Base-by-base conservation (phyloP, 2,888 invertebrate genomes). In the Ligdia adustata region DNA sequence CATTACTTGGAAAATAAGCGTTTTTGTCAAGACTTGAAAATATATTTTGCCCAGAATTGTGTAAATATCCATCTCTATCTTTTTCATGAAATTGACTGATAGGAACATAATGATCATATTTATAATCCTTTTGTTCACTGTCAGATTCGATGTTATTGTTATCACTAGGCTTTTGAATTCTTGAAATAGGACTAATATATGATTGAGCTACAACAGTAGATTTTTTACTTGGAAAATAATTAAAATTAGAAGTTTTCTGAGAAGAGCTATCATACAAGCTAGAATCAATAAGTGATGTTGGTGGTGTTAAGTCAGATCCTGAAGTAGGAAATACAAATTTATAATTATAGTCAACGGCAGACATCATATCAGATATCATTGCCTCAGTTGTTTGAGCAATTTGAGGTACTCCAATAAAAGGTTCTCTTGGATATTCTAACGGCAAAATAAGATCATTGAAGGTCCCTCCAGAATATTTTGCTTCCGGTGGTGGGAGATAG, bases 401-500 rank as follows among this genome's bases (percentile, higher is more conserved):
- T 16, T 3, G 16, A 26, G 27, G 9, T n/a, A 6, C 5, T 6
- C 11, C 22, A 14, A 11, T 6, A 6, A 35, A 15, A 2, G 52
- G 48, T 46, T 66, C 52, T 43, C 72, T 70, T 1, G 81, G 79
- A 12, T 61, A 64, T 55, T 79, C 72, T 3, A 81, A 56, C 2
- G 85, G 84, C 3, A 59, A 60, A 41, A 75, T 64, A 7, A 79
- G 65, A 9, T 69, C 73, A 14, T 66, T 77, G 37, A 70, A 65
- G 1, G 61, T 66, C 6, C 86, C 84, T 29, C 81, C 87, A 50
- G 86, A 54, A 34, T 65, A 69, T 46, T 77, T 67, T 1, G 82
- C 75, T 44, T 79, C 80, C 1, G 79, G 74, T 18, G 88, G 87
- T 39, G 88, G 87, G 20, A 87, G 72, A 31, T 87, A 88, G 0